Evolutionary conservation across 2,797 vertebrate species (phyloP).

Genomic region (Harpagifer antarcticus): DNA sequence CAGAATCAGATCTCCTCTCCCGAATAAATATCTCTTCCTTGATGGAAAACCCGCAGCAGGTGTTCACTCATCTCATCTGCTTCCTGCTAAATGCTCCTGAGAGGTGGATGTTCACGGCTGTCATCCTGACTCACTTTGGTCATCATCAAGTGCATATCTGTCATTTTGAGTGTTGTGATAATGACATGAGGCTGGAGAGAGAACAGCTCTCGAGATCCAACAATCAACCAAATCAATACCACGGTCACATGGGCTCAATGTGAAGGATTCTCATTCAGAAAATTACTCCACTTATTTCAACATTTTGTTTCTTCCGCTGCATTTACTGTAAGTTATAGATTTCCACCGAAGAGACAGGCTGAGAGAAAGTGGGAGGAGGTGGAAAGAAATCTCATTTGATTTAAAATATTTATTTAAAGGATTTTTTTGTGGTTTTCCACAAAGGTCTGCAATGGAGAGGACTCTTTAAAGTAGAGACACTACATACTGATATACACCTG

Average conservation of each 20-base stretch:
- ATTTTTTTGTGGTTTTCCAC: no score
- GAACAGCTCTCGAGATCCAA: conserved; percentile 49
- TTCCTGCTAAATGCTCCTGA: conserved; percentile 67
- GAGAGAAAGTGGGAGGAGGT: no score
- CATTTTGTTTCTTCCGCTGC: no score
- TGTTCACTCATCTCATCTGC: conserved; percentile 53
- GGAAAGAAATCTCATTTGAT: no score
- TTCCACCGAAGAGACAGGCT: no score
- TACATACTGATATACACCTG: no score
- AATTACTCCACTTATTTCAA: conserved; percentile 13
- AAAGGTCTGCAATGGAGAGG: no score
- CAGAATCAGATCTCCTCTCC: neutral
- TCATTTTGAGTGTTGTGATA: conserved; percentile 45
- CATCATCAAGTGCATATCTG: conserved; percentile 44
- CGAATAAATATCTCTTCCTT: conserved; percentile 2
- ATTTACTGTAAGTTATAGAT: no score
- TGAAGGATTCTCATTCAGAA: conserved; percentile 33
- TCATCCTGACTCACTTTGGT: conserved; percentile 69
- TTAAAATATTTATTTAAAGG: no score
- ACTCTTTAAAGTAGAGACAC: no score
- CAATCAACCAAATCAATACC: conserved; percentile 47
- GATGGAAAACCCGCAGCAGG: conserved; percentile 61
- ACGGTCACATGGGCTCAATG: conserved; percentile 47
- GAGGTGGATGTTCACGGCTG: conserved; percentile 64
- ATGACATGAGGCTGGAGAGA: conserved; percentile 52